A percentile compares a stretch with the other conserved stretches of the same genome.
Conservation (phyloP, 2,113 vertebrate genomes). For the Seriola dumerili region DNA sequence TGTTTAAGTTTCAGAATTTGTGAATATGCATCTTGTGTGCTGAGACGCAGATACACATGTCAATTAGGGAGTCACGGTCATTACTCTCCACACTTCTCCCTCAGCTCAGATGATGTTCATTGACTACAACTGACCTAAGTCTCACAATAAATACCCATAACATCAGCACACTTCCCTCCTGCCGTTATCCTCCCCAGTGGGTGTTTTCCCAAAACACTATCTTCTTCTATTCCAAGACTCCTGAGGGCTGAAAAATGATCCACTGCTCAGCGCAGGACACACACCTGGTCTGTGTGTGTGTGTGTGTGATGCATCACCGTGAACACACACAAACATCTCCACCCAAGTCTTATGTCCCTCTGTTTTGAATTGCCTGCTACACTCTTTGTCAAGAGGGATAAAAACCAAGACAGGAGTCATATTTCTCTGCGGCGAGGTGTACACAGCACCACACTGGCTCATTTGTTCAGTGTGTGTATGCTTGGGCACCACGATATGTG, state of each 20-base stretch:
- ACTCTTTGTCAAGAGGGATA: conserved; percentile 35
- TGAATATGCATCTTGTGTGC: conserved; percentile 18
- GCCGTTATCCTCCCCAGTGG: conserved; percentile 39
- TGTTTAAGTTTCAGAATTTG: conserved; percentile 31
- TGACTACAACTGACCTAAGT: conserved; percentile 50
- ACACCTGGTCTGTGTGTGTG: not conserved
- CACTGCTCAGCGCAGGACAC: conserved; percentile 2
- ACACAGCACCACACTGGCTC: conserved; percentile 21
- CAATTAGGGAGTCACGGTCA: conserved; percentile 51
- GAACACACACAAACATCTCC: conserved; percentile 1
- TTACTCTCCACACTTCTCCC: conserved; percentile 40
- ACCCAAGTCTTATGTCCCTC: conserved; percentile 33
- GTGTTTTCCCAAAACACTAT: conserved; percentile 68
- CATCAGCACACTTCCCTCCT: conserved; percentile 39
- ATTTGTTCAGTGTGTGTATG: conserved; percentile 31
- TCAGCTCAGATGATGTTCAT: conserved; percentile 48
- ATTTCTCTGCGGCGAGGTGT: conserved; percentile 43
- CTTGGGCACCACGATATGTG: too few species aligned
- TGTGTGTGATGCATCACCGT: not conserved
- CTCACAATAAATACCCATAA: conserved; percentile 64
- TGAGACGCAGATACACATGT: conserved; percentile 31
- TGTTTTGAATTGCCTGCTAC: conserved; percentile 26
- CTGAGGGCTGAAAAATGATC: conserved; percentile 65
- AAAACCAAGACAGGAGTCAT: conserved; percentile 37
- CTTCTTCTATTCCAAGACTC: conserved; percentile 40